Conservation (phyloP, 2,113 vertebrate species). For the Spea bombifrons region DNA sequence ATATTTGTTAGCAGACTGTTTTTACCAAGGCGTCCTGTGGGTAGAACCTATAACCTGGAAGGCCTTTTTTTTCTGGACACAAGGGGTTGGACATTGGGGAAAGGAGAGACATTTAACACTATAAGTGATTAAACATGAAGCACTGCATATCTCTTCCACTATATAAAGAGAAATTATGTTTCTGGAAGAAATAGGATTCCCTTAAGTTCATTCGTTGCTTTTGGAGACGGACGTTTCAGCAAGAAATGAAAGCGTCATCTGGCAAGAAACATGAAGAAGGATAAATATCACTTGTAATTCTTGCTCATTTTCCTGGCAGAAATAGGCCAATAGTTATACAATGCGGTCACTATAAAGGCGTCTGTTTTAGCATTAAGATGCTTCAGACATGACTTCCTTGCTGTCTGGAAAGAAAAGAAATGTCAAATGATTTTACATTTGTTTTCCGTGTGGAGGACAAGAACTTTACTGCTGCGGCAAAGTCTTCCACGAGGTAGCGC, state of each 20-base stretch:
- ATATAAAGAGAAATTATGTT: background rate
- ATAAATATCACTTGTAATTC: background rate
- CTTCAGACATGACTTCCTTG: background rate
- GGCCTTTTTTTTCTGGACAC: background rate
- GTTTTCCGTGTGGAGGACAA: conserved; percentile 3
- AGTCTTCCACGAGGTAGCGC: conserved; percentile 41
- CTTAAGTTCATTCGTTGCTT: background rate
- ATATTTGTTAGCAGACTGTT: conserved; percentile 11
- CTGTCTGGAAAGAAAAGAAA: background rate
- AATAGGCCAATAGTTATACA: background rate
- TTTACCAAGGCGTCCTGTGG: conserved; percentile 21
- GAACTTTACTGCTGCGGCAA: conserved; percentile 27
- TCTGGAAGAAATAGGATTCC: background rate
- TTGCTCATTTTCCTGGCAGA: background rate
- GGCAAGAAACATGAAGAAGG: background rate
- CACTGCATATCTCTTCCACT: background rate
- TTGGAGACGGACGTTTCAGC: background rate
- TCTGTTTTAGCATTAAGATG: background rate
- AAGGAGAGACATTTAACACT: conserved; percentile 20
- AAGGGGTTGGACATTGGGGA: background rate
- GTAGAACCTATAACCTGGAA: conserved; percentile 4
- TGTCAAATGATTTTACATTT: conserved; percentile 1
- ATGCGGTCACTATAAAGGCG: background rate
- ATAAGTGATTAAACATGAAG: conserved; percentile 3
- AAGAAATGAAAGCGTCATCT: background rate